Conservation (phyloP, 1,140 invertebrate species). For the Neodiprion virginianus region DNA sequence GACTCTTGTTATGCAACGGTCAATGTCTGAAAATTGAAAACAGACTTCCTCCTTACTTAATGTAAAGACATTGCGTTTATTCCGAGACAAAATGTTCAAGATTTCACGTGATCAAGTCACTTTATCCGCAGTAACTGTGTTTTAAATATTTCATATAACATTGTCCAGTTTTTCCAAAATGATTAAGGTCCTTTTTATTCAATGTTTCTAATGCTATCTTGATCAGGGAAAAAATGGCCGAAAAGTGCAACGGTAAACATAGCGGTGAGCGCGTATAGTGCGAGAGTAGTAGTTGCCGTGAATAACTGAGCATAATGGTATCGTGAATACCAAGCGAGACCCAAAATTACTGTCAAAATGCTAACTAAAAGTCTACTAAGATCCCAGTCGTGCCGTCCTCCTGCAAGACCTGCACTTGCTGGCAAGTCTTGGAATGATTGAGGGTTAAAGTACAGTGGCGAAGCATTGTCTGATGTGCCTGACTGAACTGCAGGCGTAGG, state of each 20-base stretch:
- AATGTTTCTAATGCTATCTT: conserved; percentile 54
- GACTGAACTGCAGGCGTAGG: conserved; percentile 34
- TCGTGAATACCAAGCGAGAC: conserved; percentile 69
- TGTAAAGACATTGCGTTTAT: neutral
- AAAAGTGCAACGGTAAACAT: conserved; percentile 66
- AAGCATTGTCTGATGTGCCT: conserved; percentile 41
- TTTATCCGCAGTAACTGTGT: neutral
- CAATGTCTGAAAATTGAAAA: no score
- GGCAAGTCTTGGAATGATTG: conserved; percentile 51
- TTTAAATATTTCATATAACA: neutral
- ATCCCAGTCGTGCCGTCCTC: conserved; percentile 60
- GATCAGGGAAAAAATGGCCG: conserved; percentile 61
- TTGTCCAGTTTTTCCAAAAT: no score
- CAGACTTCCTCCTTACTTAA: neutral
- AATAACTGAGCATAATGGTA: conserved; percentile 70
- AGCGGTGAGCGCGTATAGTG: conserved; percentile 66
- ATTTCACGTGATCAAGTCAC: neutral
- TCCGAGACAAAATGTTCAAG: neutral
- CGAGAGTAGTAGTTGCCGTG: conserved; percentile 68
- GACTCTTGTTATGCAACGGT: no score
- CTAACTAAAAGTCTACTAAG: conserved; percentile 63
- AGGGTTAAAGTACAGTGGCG: conserved; percentile 49
- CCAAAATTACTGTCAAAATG: conserved; percentile 56
- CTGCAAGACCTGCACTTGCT: conserved; percentile 50
- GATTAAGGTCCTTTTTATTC: conserved; percentile 32